phyloP scores from a whole-genome alignment of 2,888 invertebrate genomes.

The Drosophila percnosoma region DNA sequence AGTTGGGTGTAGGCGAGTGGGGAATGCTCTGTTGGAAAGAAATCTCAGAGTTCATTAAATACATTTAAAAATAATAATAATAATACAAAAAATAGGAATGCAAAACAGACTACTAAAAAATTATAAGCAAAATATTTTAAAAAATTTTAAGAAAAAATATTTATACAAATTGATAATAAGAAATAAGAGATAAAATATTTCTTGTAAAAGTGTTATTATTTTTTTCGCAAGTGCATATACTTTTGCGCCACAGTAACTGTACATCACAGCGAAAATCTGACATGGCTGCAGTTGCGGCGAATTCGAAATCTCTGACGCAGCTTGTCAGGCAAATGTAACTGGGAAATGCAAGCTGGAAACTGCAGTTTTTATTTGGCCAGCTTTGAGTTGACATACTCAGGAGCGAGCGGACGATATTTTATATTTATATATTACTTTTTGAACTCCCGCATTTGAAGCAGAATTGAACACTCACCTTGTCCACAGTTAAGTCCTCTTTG shows the following conservation, averaged over 20 bases:
- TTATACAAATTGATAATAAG: no score
- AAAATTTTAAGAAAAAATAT: no score
- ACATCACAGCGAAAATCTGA: not conserved
- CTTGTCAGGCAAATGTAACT: not conserved
- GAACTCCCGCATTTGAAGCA: not conserved
- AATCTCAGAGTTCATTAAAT: no score
- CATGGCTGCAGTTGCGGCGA: not conserved
- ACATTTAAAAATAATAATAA: no score
- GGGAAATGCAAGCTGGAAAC: not conserved
- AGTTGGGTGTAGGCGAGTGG: not conserved
- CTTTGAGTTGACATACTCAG: not conserved
- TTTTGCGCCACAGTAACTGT: not conserved
- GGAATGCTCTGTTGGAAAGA: not conserved
- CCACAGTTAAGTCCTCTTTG: slow-evolving; percentile 40
- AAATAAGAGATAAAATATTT: not conserved
- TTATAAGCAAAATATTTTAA: no score
- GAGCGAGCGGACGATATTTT: not conserved
- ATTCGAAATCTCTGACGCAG: not conserved
- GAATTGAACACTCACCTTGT: slow-evolving; percentile 54
- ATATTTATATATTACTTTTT: not conserved
- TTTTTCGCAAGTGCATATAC: not conserved
- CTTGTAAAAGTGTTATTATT: not conserved
- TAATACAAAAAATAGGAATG: no score
- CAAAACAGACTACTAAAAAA: no score
- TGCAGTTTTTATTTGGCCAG: not conserved